Base-by-base conservation (phyloP, 2,113 vertebrate genomes). In the Spheniscus mendiculus region DNA sequence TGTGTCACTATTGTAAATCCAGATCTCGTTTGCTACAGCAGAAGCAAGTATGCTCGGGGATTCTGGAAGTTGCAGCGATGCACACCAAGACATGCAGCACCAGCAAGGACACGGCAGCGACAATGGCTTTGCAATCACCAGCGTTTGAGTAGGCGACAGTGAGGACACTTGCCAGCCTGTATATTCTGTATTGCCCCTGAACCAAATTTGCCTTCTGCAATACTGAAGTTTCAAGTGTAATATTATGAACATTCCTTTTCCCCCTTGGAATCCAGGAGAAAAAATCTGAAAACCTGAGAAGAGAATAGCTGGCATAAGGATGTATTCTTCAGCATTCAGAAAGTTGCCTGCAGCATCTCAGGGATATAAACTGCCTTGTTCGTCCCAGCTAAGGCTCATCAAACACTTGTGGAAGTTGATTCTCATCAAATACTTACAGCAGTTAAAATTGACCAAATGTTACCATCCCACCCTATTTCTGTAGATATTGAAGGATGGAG, bases 61-160 rank as follows among this genome's bases (percentile, higher is more conserved):
- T 52, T 36, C 23, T 45, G 47, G 44, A 59, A 88, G 32, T 8
- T 44, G 53, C 53, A 69, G 71, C 5, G 50, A 21, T 44, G 42
- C 38, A 34, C 38, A 18, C 9, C 47, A 32, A n/a, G 58, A 62
- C 11, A 0, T 8, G 45, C 36, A 69, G 65, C 61, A 70, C 11
- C 69, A 56, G n/a, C 25, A 36, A 61, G 70, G 62, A 53, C 4
- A 2, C 0, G 0, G 18, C 32, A 16, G 32, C 30, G 55, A 42
- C 22, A 15, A 6, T 38, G 62, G 45, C 56, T 93, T 66, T 62
- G 65, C 62, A 11, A 2, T 56, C 49, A 27, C 23, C 20, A 1
- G 13, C 17, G 30, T 67, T 66, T 32, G 47, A 29, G 25, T 6
- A 44, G 49, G 49, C 23, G 44, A 15, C n/a, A 49, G 14, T 20